Conservation (phyloP, 2,888 invertebrate species). For the Gnatocerus cornutus region DNA sequence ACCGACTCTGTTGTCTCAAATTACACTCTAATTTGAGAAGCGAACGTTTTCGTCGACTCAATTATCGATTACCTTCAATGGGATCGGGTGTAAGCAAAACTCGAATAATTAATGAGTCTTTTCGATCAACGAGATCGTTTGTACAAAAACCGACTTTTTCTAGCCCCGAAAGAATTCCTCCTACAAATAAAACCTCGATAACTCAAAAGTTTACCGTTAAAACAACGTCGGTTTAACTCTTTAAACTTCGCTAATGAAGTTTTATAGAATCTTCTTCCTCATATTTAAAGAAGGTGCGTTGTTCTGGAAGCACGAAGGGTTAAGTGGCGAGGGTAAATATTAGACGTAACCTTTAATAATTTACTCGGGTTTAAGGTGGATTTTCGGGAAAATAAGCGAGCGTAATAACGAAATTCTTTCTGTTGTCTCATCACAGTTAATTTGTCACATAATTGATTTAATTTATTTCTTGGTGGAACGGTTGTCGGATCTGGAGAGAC, state of each 20-base stretch:
- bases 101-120: background rate
- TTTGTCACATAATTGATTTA: constrained; percentile 4
- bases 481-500: background rate
- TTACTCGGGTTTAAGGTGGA: background rate
- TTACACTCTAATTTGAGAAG: constrained; percentile 7
- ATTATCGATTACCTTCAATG: background rate
- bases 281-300: constrained; percentile 4
- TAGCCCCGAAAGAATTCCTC: too few species aligned
- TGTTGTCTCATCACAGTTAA: constrained; percentile 1
- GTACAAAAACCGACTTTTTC: background rate
- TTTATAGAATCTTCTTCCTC: constrained; percentile 1
- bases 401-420: background rate
- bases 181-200: background rate
- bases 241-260: background rate
- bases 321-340: background rate
- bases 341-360: background rate
- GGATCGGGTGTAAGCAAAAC: constrained; percentile 1
- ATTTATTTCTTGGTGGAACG: background rate
- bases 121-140: background rate
- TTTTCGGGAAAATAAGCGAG: background rate
- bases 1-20: constrained; percentile 9
- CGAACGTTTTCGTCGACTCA: constrained; percentile 12
- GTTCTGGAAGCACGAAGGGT: background rate
- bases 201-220: background rate
- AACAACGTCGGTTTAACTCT: background rate